Percentiles rank a stretch among this genome's conserved stretches.
These are phyloP conservation scores for Cossypha dichroa DNA, from an alignment of 2,797 vertebrate genomes.

Conservation along the genomic window DNA sequence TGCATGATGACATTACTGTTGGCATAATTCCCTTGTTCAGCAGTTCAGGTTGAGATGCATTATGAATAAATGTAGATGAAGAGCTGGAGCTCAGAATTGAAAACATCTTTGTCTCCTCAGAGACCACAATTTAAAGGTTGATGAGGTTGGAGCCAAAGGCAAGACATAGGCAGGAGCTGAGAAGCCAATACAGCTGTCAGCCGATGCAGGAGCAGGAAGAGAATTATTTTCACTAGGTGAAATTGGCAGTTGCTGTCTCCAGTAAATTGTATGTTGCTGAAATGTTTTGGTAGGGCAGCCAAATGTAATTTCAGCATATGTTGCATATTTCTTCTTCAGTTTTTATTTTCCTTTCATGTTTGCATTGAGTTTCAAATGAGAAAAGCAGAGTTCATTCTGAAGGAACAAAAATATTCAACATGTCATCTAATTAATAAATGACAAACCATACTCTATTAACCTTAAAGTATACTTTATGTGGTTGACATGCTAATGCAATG, in stretches of 20 bases:
- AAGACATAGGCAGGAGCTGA: neutral
- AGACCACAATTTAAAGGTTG: neutral
- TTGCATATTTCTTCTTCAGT: neutral
- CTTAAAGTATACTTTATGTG: neutral
- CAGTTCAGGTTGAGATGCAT: neutral
- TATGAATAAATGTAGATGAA: neutral
- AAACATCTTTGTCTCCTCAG: neutral
- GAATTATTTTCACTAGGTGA: neutral
- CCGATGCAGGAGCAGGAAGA: neutral
- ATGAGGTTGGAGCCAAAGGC: neutral
- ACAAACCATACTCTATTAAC: neutral
- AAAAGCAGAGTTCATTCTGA: neutral
- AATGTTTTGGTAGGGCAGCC: neutral
- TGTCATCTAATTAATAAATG: neutral
- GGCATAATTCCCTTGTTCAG: neutral
- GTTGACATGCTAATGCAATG: neutral
- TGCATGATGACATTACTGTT: neutral
- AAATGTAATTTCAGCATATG: neutral
- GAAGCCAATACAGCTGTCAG: neutral
- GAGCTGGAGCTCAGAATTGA: neutral
- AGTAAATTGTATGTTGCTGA: neutral
- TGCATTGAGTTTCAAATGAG: neutral
- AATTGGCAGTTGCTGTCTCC: neutral
- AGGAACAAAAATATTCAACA: neutral
- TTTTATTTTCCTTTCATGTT: neutral